Base-by-base conservation (phyloP, 92 coral and sea anemone genomes). In the Umimayanthus chanpuru region DNA sequence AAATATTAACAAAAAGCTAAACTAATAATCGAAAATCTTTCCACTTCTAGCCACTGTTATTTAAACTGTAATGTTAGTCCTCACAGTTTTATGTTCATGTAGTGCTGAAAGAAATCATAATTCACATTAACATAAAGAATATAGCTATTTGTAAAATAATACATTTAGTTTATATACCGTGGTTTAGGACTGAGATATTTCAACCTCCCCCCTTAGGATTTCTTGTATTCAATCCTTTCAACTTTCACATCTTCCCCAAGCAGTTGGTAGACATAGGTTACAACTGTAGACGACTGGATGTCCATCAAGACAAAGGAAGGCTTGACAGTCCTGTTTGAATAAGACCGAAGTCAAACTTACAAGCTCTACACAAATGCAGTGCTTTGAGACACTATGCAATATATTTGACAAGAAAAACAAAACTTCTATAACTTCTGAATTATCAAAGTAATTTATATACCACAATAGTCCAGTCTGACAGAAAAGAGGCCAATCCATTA, bases 241-340 rank as follows among this genome's bases (percentile, higher is more conserved):
- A 97, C 99, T 83, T 97, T 97, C 78, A 97, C 99, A 67, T 97
- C 99, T 74, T 96, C 98, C 32, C 92, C 94, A 4, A 95, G 77
- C 82, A 97, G 95, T 91, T 97, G 98, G 75, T 97, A 97, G 44
- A 97, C 99, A 38, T 97, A 97, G 0, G 98, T 97, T 30, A 97
- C 99, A 53, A 97, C 96, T 0, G 99, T 97, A 41, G 96, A 91
- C 6, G 98, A 95, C 85, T 97, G 99, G 90, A 97, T 97, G 90
- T 97, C 99, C 99, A 97, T 97, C 71, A 97, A 92, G 8, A 97
- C 99, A 92, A 97, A 97, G 2, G 99, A 97, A 5, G 99, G 94
- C 49, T 90, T 94, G 8, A 92, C 93, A 61, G 87, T 91, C 80
- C 99, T 97, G 80, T 10, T 65, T 74, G 47, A 80, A 64, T 43